These are phyloP conservation scores for Anguilla anguilla DNA, from an alignment of 2,797 vertebrate species.

Conservation along the genomic window DNA sequence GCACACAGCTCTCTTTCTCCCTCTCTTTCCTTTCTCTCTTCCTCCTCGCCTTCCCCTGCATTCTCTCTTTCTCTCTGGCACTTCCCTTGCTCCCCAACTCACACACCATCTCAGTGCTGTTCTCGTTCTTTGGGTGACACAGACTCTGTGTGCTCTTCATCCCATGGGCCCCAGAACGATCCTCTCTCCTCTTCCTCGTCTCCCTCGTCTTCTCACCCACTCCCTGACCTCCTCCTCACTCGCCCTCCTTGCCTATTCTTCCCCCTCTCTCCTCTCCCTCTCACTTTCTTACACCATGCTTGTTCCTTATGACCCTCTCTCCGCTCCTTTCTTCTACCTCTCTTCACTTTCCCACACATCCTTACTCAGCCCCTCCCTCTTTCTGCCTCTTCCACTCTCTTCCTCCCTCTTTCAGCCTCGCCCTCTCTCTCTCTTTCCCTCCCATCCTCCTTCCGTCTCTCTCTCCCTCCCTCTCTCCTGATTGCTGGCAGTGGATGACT, in stretches of 20 bases:
- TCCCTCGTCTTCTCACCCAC: slow-evolving; percentile 15
- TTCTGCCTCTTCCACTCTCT: neutral
- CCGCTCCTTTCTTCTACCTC: neutral
- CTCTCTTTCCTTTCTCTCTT: neutral
- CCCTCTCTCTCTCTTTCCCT: neutral
- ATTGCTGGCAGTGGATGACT: slow-evolving; percentile 72
- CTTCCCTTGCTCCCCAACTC: slow-evolving; percentile 45
- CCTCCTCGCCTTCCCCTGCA: neutral
- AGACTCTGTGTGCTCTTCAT: slow-evolving; percentile 29
- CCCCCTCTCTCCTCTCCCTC: neutral
- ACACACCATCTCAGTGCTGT: slow-evolving; percentile 25
- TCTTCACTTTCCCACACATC: slow-evolving; percentile 8
- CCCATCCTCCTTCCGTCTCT: neutral
- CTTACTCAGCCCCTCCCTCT: slow-evolving; percentile 1
- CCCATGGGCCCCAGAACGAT: neutral
- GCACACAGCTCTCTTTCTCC: slow-evolving; percentile 25
- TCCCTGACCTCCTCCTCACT: slow-evolving; percentile 37
- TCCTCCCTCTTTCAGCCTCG: neutral
- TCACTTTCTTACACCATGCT: neutral
- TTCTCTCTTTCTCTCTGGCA: slow-evolving; percentile 30
- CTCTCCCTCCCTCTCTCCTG: slow-evolving; percentile 19
- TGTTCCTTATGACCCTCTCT: slow-evolving; percentile 9
- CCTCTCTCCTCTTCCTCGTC: neutral
- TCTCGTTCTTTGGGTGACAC: slow-evolving; percentile 47
- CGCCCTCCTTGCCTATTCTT: slow-evolving; percentile 24